Evolutionary conservation across 2,113 vertebrate genomes (phyloP).

Genomic region (Raphicerus campestris): DNA sequence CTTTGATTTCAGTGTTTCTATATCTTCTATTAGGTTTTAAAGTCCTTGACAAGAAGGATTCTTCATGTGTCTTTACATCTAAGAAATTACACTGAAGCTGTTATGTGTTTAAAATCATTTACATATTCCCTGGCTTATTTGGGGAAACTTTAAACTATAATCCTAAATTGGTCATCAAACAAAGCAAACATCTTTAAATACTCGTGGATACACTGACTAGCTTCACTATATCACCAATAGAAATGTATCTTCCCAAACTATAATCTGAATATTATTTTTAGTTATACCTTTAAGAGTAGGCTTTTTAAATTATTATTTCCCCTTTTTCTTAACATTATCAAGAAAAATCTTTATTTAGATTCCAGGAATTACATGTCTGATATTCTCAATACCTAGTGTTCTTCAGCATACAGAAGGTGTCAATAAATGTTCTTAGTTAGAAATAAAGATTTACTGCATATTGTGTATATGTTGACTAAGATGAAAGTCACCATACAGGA

Average conservation of each 20-base stretch:
- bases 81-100: background rate
- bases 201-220: background rate
- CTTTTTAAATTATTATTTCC: background rate
- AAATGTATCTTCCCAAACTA: background rate
- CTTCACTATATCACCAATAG: background rate
- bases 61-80: background rate
- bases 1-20: background rate
- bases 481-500: background rate
- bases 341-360: background rate
- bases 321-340: background rate
- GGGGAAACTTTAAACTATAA: background rate
- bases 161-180: background rate
- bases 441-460: background rate
- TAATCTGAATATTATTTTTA: background rate
- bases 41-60: background rate
- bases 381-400: background rate
- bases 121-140: background rate
- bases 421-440: background rate
- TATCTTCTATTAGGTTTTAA: background rate
- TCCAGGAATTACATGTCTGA: background rate
- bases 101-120: background rate
- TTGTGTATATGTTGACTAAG: background rate
- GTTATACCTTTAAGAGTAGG: background rate
- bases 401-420: background rate
- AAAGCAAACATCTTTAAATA: constrained; percentile 17